Percentiles rank a stretch among this genome's conserved stretches.
Conservation (phyloP, 2,113 vertebrate species). For the Chlorodrepanis virens region DNA sequence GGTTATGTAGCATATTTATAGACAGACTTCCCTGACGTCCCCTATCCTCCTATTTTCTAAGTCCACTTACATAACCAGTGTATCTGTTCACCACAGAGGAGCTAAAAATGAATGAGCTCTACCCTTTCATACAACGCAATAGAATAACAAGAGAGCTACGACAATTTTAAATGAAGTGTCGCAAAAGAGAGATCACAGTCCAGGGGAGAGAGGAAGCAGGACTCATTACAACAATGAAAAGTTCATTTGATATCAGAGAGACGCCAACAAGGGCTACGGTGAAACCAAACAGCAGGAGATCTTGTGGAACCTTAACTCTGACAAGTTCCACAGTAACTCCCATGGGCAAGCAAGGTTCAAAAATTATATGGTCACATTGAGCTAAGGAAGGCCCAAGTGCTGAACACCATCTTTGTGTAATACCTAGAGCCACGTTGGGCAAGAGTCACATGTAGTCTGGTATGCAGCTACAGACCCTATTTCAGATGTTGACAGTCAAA, state of each 20-base stretch:
- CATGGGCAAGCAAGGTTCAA: neutral
- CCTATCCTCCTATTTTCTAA: neutral
- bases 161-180: neutral
- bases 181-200: neutral
- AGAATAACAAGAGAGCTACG: neutral
- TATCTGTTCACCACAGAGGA: neutral
- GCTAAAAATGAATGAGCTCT: neutral
- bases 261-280: neutral
- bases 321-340: neutral
- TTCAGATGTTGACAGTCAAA: neutral
- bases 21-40: neutral
- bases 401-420: neutral
- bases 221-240: neutral
- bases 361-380: neutral
- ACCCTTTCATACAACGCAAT: neutral
- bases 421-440: accelerated
- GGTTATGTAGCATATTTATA: neutral
- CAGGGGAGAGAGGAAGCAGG: neutral
- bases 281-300: slow-evolving; percentile 42
- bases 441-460: accelerated
- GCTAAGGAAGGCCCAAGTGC: neutral
- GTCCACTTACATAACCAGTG: neutral
- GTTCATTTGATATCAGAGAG: slow-evolving; percentile 24
- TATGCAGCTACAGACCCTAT: neutral
- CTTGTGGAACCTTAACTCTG: neutral